Conservation (phyloP, 2,888 invertebrate genomes). For the Drosophila prostipennis region DNA sequence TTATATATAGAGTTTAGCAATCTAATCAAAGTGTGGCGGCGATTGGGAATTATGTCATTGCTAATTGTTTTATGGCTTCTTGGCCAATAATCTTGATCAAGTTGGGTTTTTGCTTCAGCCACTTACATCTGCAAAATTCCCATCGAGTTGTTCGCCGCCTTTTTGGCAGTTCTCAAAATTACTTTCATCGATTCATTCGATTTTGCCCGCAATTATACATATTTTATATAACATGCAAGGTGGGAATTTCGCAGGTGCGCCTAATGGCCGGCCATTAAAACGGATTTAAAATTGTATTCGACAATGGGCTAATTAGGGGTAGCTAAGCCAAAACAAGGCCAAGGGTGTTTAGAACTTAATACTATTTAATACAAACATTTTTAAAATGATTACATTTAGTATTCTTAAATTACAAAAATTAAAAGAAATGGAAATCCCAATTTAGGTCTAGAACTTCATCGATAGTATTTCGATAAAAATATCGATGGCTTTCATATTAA, state of each 20-base stretch:
- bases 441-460: too few relatives aligned
- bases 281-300: not conserved
- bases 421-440: too few relatives aligned
- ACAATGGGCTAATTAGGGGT: not conserved
- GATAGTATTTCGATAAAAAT: too few relatives aligned
- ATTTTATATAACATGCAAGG: not conserved
- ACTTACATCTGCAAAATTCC: not conserved
- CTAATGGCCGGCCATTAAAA: not conserved
- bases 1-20: conserved; percentile 11
- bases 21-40: conserved; percentile 14
- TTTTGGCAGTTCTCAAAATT: not conserved
- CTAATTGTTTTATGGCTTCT: conserved; percentile 22
- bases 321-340: not conserved
- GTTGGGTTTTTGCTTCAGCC: too few relatives aligned
- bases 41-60: conserved; percentile 29
- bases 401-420: too few relatives aligned
- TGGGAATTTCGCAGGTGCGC: too few relatives aligned
- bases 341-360: too few relatives aligned
- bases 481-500: too few relatives aligned
- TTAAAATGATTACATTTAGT: not conserved
- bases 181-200: not conserved
- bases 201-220: too few relatives aligned
- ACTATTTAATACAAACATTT: too few relatives aligned
- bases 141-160: too few relatives aligned
- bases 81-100: conserved; percentile 4